phyloP scores from a whole-genome alignment of 2,888 invertebrate species.

The Invenusta paracnida region DNA sequence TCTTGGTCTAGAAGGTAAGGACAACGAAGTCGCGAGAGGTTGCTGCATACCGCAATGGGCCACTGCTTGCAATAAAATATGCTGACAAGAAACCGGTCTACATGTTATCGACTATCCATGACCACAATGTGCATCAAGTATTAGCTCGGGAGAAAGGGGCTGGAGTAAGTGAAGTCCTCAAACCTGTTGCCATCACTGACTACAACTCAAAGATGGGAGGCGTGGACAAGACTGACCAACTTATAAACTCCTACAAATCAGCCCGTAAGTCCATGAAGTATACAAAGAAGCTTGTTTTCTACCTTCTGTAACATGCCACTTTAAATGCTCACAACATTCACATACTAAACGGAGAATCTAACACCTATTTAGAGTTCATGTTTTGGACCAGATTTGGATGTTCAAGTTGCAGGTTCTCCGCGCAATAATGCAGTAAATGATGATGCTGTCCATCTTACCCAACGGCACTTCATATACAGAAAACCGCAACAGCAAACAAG shows the following conservation, averaged over 20 bases:
- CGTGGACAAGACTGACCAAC: conserved; percentile 15
- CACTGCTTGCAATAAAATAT: not conserved
- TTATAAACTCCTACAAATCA: conserved; percentile 21
- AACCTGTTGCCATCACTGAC: not conserved
- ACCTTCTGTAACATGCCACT: conserved; percentile 14
- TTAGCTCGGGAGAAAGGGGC: not conserved
- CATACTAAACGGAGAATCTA: not conserved
- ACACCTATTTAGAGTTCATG: too few species aligned
- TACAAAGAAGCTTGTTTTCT: conserved; percentile 10
- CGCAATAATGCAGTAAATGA: not conserved
- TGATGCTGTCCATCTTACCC: not conserved
- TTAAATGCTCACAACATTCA: conserved; percentile 33
- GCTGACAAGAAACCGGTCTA: not conserved
- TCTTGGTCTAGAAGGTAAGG: not conserved
- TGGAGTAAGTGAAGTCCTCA: not conserved
- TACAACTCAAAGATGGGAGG: conserved; percentile 6
- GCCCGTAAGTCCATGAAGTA: conserved; percentile 25
- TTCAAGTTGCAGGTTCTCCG: not conserved
- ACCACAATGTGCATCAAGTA: not conserved
- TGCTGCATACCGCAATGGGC: not conserved
- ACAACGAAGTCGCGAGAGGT: not conserved
- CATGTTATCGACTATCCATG: not conserved
- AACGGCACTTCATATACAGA: not conserved
- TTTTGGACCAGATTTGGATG: too few species aligned
- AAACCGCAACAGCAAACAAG: not conserved